Evolutionary conservation across 1,140 invertebrate genomes (phyloP), one percentile per base, ranked within the genome.

Genomic region (Dendrolimus kikuchii): DNA sequence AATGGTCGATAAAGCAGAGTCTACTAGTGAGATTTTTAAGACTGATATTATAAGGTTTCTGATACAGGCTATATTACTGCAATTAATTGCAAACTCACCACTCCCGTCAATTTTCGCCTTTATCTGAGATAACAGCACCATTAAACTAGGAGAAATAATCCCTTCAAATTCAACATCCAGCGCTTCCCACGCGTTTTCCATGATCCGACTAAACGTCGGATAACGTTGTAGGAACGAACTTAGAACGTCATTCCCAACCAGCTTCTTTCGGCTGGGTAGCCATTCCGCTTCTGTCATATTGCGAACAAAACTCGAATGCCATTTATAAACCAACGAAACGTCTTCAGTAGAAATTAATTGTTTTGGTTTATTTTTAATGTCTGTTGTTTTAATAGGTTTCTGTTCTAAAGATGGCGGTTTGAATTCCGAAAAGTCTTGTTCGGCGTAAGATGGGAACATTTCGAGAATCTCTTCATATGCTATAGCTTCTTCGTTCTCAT

Each of bases 371-470:
- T 64, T 62, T 10, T 60, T 72, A 39, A 63, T n/a, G 2, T 45
- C 43, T 5, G 49, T 57, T 40, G 46, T 37, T 62, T 69, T 76
- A 0, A 66, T 40, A 60, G 68, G 75, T 46, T 71, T 81, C 52
- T 84, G 74, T 61, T 88, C 81, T 37, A 87, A 52, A 2, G 75
- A 68, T 5, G 72, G 60, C 4, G 77, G 76, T 71, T 87, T 88
- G 55, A 92, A 89, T 59, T 94, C 92, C 0, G 81, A 78, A 74
- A 93, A 95, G 73, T 94, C 93, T 43, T 85, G 69, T 42, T 94
- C 90, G 4, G 91, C 86, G 71, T 91, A 93, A 0, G 91, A 92
- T 0, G 96, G 96, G 67, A 98, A 98, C 57, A 93, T 87, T 69
- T 91, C 78, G 50, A 87, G 82, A 6, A 98, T 91, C 68, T 96